phyloP scores from a whole-genome alignment of 2,797 vertebrate species.

The Adelosebastes latens region DNA sequence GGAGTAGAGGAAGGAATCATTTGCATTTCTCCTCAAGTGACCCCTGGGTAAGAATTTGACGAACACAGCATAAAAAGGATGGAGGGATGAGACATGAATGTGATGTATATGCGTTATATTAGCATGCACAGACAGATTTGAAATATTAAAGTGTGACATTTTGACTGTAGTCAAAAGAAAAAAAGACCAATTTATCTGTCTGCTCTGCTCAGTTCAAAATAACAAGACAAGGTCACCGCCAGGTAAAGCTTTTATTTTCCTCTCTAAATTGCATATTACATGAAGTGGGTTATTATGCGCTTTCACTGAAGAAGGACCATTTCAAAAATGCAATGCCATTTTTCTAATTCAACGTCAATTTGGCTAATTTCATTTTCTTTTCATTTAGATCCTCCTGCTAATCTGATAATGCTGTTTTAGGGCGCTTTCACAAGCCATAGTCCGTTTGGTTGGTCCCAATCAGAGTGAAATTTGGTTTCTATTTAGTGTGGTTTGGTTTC shows the following conservation, averaged over 20 bases:
- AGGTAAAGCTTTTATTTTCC: background rate
- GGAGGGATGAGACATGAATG: background rate
- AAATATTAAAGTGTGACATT: background rate
- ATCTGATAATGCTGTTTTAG: background rate
- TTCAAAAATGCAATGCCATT: background rate
- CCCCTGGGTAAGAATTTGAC: background rate
- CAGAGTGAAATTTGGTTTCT: background rate
- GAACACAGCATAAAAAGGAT: background rate
- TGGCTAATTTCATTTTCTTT: background rate
- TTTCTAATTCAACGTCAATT: background rate
- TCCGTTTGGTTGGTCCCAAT: background rate
- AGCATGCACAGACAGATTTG: background rate
- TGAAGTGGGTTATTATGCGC: background rate
- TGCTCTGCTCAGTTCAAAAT: background rate
- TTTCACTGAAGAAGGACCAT: background rate
- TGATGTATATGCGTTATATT: background rate
- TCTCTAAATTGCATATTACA: background rate
- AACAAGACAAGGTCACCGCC: background rate
- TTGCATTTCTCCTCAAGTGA: conserved; percentile 52
- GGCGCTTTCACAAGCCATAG: background rate
- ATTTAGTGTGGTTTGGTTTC: background rate
- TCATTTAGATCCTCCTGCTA: background rate
- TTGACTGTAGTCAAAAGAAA: background rate
- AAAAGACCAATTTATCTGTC: background rate
- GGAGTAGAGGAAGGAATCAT: conserved; percentile 6